Evolutionary conservation across 1,140 invertebrate species (phyloP).

Genomic region (Cyclina sinensis): DNA sequence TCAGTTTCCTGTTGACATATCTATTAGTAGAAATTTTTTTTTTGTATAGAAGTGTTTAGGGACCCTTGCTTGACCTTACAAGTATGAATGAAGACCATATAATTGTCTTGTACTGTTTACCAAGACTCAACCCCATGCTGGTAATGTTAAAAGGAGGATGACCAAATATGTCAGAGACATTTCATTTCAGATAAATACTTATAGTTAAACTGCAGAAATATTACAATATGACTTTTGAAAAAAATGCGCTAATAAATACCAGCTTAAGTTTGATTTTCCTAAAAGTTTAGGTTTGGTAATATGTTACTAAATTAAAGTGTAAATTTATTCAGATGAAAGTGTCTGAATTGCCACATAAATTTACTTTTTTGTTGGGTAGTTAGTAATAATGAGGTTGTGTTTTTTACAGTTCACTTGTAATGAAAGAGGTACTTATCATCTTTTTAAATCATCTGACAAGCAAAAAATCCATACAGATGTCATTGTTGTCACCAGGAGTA

Average conservation of each 20-base stretch:
- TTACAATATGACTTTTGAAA: neutral
- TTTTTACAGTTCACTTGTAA: neutral
- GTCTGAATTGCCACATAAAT: conserved; percentile 20
- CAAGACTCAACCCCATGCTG: neutral
- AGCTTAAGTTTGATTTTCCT: neutral
- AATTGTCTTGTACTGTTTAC: neutral
- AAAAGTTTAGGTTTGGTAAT: neutral
- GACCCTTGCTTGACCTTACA: neutral
- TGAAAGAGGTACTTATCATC: neutral
- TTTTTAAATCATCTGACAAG: neutral
- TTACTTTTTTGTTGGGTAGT: neutral
- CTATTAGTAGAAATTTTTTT: neutral
- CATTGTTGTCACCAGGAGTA: neutral
- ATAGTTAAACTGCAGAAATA: neutral
- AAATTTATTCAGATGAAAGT: conserved; percentile 28
- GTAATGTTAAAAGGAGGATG: neutral
- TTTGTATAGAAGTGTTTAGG: neutral
- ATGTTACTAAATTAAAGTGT: neutral
- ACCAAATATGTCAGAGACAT: neutral
- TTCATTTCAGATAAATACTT: neutral
- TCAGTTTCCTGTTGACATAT: neutral
- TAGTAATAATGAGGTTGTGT: neutral
- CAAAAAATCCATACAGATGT: neutral
- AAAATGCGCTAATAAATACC: neutral
- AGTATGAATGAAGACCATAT: neutral